Evolutionary conservation across 2,113 vertebrate species (phyloP), one percentile per base, ranked within the genome.

Genomic region (Corythoichthys intestinalis): DNA sequence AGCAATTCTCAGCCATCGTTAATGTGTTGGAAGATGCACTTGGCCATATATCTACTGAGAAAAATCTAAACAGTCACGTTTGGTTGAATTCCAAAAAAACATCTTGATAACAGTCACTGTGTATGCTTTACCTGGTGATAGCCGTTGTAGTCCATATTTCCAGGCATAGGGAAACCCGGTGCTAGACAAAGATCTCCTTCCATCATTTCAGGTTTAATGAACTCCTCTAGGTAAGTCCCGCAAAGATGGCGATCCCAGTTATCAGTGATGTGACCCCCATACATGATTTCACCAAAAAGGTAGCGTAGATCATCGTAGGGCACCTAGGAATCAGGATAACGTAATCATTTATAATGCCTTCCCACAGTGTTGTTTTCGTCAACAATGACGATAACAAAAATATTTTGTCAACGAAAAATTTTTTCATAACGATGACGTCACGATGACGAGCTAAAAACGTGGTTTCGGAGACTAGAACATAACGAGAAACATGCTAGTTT

Each of bases 221-320:
- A 97, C 86, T 98, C 96, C 63, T 95, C 94, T 85, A 99, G 83
- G 70, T 98, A 98, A 2, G 94, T 94, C 69, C 78, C 92, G 82
- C 97, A 98, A 61, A 99, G 93, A 4, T 94, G 84, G 54, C 96
- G 92, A 89, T 99, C 97, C 96, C 96, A 99, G 83, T 97, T 93
- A 0, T 99, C 97, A 0, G 95, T 99, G 81, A 99, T 98, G 83
- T 99, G 96, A 14, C 96, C 96, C 50, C 96, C 96, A 0, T 98
- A 98, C 96, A 98, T 96, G 76, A 99, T 99, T 90, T 98, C 97
- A 0, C 96, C 96, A 10, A 99, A 95, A 1, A 99, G 92, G 83
- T 99, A 99, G 47, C 95, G 94, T 66, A 98, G 74, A 66, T 98
- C 97, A 38, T 97, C 94, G 0, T 94, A 98, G 0, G 97, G 96